Percentiles rank a stretch among this genome's conserved stretches.
These are phyloP conservation scores for Triplophysa bombifrons DNA, from an alignment of 2,797 vertebrate genomes.

Conservation along the genomic window DNA sequence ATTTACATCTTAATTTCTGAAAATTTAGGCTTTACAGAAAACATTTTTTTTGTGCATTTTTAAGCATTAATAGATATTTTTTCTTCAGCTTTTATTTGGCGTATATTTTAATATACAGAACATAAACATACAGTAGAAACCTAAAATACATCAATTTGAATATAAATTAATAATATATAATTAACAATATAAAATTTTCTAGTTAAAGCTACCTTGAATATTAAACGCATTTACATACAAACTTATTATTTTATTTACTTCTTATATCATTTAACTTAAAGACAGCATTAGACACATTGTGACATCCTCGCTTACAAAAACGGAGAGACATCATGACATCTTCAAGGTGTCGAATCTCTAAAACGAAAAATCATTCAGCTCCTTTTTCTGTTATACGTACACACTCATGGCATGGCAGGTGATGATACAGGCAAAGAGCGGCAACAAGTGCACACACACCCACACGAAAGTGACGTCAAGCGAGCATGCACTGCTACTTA, in stretches of 20 bases:
- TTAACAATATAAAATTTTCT: no score
- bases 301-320: not conserved
- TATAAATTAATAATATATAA: no score
- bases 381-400: constrained; percentile 44
- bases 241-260: not conserved
- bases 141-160: no score
- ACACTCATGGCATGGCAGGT: constrained; percentile 43
- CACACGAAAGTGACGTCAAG: constrained; percentile 6
- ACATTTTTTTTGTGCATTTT: no score
- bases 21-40: no score
- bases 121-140: no score
- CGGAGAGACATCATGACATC: not conserved
- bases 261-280: not conserved
- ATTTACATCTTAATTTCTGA: no score
- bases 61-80: no score
- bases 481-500: constrained; percentile 86
- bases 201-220: no score
- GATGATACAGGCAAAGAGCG: constrained; percentile 47
- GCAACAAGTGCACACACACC: constrained; percentile 47
- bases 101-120: no score
- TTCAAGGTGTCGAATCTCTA: not conserved
- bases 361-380: not conserved
- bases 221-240: no score
- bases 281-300: not conserved
- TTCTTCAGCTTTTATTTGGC: no score